Conservation (phyloP, 2,888 invertebrate species). For the Cheilosia grossa region DNA sequence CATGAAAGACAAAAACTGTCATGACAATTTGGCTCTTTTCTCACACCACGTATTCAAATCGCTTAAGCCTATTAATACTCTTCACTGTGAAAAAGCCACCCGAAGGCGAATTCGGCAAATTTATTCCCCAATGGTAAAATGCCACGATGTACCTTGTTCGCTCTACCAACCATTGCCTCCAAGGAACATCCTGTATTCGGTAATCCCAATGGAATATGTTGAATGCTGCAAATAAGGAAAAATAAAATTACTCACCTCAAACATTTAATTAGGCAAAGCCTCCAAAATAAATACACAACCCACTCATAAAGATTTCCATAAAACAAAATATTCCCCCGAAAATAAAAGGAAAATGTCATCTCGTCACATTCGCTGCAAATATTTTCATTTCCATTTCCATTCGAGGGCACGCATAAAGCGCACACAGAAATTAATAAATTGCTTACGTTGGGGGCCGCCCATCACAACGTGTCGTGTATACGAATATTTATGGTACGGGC, state of each 20-base stretch:
- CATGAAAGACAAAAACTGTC: no score
- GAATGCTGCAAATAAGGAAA: neutral
- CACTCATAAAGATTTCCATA: slow-evolving; percentile 20
- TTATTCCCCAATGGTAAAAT: no score
- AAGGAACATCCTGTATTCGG: neutral
- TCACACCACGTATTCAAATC: no score
- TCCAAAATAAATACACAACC: neutral
- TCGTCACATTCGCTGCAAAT: slow-evolving; percentile 33
- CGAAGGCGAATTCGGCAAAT: no score
- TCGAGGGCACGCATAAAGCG: slow-evolving; percentile 50
- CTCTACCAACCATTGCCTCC: no score
- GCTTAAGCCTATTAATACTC: no score
- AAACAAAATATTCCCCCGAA: slow-evolving; percentile 25
- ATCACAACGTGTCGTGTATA: slow-evolving; percentile 7
- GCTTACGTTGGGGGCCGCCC: slow-evolving; percentile 21
- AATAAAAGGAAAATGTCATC: slow-evolving; percentile 38
- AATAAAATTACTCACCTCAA: slow-evolving; percentile 7
- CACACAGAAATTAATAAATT: slow-evolving; percentile 52
- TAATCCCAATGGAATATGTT: neutral
- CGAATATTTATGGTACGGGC: slow-evolving; percentile 26
- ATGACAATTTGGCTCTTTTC: no score
- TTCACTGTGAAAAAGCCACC: no score
- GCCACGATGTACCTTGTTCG: no score
- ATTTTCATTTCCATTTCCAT: slow-evolving; percentile 38
- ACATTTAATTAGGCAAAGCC: slow-evolving; percentile 53